phyloP scores from a whole-genome alignment of 2,888 invertebrate genomes.

The Oligia strigilis region DNA sequence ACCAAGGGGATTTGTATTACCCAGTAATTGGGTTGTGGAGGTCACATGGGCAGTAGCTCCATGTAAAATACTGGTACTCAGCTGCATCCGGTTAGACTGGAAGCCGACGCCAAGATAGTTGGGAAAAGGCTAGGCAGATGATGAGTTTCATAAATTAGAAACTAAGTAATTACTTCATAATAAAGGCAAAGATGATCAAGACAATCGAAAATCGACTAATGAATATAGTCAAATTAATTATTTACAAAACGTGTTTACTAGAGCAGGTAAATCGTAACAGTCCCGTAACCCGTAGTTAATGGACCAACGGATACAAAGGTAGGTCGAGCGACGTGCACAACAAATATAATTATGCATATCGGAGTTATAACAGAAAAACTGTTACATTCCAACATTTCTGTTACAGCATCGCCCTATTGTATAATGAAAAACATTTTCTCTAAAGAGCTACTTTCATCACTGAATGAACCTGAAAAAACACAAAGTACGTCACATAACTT shows the following conservation, averaged over 20 bases:
- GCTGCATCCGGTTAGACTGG: background rate
- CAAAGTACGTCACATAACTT: background rate
- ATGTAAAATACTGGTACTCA: background rate
- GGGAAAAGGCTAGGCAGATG: background rate
- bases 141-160: background rate
- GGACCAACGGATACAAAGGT: conserved; percentile 42
- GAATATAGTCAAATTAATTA: conserved; percentile 14
- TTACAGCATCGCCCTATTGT: conserved; percentile 24
- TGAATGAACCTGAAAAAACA: conserved; percentile 9
- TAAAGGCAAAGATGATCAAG: background rate
- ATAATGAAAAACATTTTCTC: background rate
- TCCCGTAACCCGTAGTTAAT: conserved; percentile 53
- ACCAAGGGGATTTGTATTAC: background rate
- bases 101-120: background rate
- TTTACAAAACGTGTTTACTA: conserved; percentile 51
- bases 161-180: background rate
- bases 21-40: background rate
- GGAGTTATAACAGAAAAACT: conserved; percentile 36
- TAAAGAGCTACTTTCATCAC: conserved; percentile 3
- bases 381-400: conserved; percentile 23
- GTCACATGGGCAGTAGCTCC: background rate
- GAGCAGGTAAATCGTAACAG: conserved; percentile 53
- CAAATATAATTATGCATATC: conserved; percentile 37
- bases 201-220: background rate
- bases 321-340: conserved; percentile 31